Evolutionary conservation across 1,140 invertebrate genomes (phyloP).

Genomic region (Pristionchus pacificus): DNA sequence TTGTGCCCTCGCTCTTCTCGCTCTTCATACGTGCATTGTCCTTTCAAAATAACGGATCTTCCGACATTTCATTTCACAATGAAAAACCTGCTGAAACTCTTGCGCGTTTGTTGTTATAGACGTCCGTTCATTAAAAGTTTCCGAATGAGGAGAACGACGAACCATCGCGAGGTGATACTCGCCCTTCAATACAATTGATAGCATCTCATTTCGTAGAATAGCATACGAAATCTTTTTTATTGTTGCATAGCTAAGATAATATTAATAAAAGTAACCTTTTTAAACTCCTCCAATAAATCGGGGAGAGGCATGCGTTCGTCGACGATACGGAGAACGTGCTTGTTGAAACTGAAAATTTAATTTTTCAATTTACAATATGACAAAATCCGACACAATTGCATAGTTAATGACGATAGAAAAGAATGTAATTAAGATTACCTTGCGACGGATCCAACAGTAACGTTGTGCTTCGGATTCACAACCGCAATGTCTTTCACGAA

Average conservation of each 20-base stretch:
- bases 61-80: not conserved
- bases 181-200: conserved; percentile 35
- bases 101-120: conserved; percentile 21
- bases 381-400: no score
- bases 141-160: no score
- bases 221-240: not conserved
- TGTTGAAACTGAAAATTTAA: conserved; percentile 89
- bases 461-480: conserved; percentile 87
- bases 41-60: not conserved
- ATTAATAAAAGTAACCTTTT: conserved; percentile 66
- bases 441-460: no score
- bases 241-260: no score
- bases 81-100: no score
- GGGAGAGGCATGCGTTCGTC: conserved; percentile 90
- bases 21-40: not conserved
- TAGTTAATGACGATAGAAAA: no score
- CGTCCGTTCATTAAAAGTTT: no score
- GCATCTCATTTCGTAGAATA: not conserved
- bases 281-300: conserved; percentile 91
- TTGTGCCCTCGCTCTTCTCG: not conserved
- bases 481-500: conserved; percentile 96
- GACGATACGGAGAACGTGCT: conserved; percentile 89
- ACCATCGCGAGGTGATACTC: conserved; percentile 55
- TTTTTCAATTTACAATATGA: no score
- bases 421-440: no score